Conservation (phyloP, 2,797 vertebrate species). For the Clamator glandarius region DNA sequence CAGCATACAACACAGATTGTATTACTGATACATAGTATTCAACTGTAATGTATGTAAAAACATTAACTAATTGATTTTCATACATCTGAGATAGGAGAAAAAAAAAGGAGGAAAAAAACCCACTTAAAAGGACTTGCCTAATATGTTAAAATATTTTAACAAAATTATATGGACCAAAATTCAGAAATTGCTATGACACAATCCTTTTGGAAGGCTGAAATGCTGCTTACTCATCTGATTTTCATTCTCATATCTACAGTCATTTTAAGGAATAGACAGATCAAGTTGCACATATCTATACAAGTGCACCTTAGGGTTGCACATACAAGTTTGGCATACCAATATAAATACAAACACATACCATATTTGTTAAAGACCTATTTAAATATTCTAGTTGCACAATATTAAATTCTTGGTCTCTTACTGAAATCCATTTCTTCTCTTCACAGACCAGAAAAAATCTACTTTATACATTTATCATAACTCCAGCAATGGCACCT, state of each 20-base stretch:
- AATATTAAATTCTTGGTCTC: background rate
- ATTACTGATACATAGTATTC: background rate
- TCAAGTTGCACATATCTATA: background rate
- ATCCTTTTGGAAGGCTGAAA: background rate
- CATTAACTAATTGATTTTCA: background rate
- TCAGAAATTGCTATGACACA: background rate
- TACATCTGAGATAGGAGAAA: background rate
- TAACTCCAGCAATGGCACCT: background rate
- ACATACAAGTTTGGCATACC: background rate
- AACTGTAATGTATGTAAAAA: background rate
- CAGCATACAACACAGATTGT: background rate
- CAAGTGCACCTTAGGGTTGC: background rate
- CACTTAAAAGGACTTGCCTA: background rate
- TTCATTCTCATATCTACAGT: background rate
- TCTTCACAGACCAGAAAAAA: background rate
- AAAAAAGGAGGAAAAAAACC: background rate
- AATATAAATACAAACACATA: background rate
- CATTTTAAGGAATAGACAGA: background rate
- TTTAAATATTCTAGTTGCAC: background rate
- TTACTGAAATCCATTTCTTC: background rate
- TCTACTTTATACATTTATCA: background rate
- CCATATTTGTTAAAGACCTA: background rate
- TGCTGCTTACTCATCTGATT: background rate
- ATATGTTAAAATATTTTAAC: background rate
- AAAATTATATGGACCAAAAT: background rate